phyloP scores from a whole-genome alignment of 2,113 vertebrate species.

The Zosterops borbonicus region DNA sequence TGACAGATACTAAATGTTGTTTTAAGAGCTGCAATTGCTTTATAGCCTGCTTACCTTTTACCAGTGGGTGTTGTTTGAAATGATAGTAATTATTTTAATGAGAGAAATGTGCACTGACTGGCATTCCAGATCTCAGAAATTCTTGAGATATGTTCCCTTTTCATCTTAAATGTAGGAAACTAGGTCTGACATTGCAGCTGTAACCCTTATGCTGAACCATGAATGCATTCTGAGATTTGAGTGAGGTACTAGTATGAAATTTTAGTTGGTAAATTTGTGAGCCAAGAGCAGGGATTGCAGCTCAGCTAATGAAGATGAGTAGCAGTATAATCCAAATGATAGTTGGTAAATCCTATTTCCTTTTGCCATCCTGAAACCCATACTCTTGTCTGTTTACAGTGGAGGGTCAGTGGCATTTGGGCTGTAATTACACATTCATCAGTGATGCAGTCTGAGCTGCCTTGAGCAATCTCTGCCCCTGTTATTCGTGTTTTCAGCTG shows the following conservation, averaged over 20 bases:
- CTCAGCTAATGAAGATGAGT: not conserved
- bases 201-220: not conserved
- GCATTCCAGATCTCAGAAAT: not conserved
- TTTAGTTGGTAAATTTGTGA: not conserved
- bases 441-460: not conserved
- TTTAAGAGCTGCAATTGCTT: not conserved
- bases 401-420: not conserved
- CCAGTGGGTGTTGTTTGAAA: not conserved
- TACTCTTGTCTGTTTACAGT: not conserved
- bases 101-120: not conserved
- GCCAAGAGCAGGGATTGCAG: not conserved
- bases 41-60: not conserved
- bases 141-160: not conserved
- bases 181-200: not conserved
- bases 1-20: not conserved
- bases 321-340: not conserved
- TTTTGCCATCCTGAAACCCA: not conserved
- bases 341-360: not conserved
- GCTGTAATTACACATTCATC: not conserved
- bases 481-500: not conserved
- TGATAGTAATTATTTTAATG: not conserved
- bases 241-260: not conserved
- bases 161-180: not conserved
- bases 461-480: not conserved
- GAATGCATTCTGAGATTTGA: not conserved